Base-by-base conservation (phyloP, 2,888 invertebrate genomes). In the Gibbula magus region DNA sequence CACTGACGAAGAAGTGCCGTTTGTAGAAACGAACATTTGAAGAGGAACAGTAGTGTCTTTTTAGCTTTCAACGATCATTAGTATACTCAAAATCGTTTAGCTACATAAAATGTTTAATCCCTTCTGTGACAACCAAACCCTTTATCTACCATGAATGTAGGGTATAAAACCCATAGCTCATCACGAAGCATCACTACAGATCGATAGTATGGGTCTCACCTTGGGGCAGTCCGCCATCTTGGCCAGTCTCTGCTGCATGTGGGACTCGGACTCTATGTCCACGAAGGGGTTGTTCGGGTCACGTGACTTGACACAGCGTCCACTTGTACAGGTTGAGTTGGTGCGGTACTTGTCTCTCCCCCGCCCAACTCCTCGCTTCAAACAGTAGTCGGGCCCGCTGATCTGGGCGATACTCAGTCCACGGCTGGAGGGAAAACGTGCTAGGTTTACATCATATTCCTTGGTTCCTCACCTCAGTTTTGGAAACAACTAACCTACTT, bases 311-410 rank as follows among this genome's bases (percentile, higher is more conserved):
- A 73, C 73, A 35, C 87, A 87, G 76, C 86, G 85, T 51, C 81
- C 81, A 16, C 82, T 76, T 0, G 86, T 87, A 74, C 87, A 87
- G 67, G 87, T 87, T 25, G 78, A 74, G 16, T 78, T 78, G 13
- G 52, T 53, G 78, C 75, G 25, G 77, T 67, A 22, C 84, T 87
- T 84, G 25, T 84, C 75, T 18, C 80, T 81, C 39, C 85, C 84
- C 5, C 88, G 82, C 7, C 84, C 80, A 7, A 84, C 81, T 2
- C 89, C 90, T 13, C 88, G 83, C 16, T 86, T 83, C 56, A 88
- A 85, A 81, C 91, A 91, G 79, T 90, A 90, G 78, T 89, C 91
- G 7, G 91, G 90, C 2, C 91, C 91, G 80, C 88, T 91, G 45
- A 90, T 89, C 83, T 89, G 89, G 13, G 89, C 89, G 7, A 89